These are phyloP conservation scores for Eremobia ochroleuca DNA, from an alignment of 2,888 invertebrate species.

Conservation along the genomic window DNA sequence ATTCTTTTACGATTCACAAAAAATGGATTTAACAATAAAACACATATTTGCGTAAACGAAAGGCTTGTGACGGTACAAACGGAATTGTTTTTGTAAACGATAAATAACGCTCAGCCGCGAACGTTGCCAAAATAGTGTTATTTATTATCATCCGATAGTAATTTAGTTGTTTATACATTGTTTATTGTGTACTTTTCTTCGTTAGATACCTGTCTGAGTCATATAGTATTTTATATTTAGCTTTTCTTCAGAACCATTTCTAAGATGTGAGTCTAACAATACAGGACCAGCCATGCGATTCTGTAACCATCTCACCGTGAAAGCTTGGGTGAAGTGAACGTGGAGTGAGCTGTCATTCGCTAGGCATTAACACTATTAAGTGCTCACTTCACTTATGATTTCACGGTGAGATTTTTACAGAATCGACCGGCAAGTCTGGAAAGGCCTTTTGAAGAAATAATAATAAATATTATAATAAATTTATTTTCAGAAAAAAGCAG, in stretches of 20 bases:
- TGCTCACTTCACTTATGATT: too few species aligned
- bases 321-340: too few species aligned
- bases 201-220: neutral
- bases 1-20: neutral
- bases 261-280: neutral
- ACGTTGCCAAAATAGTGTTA: conserved; percentile 54
- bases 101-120: conserved; percentile 39
- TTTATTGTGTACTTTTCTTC: conserved; percentile 22
- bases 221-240: neutral
- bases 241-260: neutral
- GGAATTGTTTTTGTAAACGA: conserved; percentile 42
- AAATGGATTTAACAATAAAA: neutral
- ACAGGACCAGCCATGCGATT: too few species aligned
- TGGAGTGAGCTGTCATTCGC: too few species aligned
- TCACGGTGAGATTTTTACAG: too few species aligned
- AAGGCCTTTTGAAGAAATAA: too few species aligned
- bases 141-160: conserved; percentile 45
- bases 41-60: neutral
- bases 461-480: too few species aligned
- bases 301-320: too few species aligned
- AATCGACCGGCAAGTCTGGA: too few species aligned
- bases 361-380: too few species aligned
- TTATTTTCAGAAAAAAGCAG: too few species aligned
- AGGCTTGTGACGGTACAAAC: conserved; percentile 8
- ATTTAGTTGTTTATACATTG: conserved; percentile 26